Base-by-base conservation (phyloP, 2,113 vertebrate genomes). In the Dasyornis broadbenti region DNA sequence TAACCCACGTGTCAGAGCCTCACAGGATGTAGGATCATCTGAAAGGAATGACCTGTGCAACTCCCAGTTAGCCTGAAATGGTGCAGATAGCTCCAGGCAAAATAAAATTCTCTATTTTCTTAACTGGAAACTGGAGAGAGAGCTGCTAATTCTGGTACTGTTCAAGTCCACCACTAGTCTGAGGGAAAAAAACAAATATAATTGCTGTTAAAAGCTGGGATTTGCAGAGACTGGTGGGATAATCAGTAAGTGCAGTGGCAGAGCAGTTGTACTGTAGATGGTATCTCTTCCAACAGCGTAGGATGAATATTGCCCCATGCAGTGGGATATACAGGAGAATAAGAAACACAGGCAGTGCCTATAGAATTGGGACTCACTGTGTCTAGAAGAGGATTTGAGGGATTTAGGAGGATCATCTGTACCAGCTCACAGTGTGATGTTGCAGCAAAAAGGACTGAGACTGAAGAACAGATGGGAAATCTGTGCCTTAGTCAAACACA, bases 401-500 rank as follows among this genome's bases (percentile, higher is more conserved):
- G 63, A 72, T 93, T 96, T 90, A 93, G 31, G 31, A 61, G 40
- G 75, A 93, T 93, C 73, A 68, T 94, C 82, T 83, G 52, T 59
- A 83, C 54, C 82, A 93, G 72, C 44, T 92, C 64, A 1, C 75
- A 54, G 88, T 39, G 75, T 3, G 5, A 33, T 80, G 19, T 44
- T 88, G 88, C 94, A 95, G 90, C 79, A 77, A 93, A 95, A 92
- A 88, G 90, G 68, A 90, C 85, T 73, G 79, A 93, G 85, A 75
- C 59, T 90, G 86, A 90, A 63, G 91, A 95, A 86, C 92, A 94
- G 95, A 97, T 91, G 96, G 96, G 91, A 86, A 78, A 86, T 94
- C 64, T 84, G 86, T 81, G 80, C 86, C 72, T 71, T 78, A 94
- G 86, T 89, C 89, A 95, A 94, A 92, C 86, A 94, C 95, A 94